These are phyloP conservation scores for Argya squamiceps DNA, from an alignment of 2,797 vertebrate genomes.

Conservation along the genomic window DNA sequence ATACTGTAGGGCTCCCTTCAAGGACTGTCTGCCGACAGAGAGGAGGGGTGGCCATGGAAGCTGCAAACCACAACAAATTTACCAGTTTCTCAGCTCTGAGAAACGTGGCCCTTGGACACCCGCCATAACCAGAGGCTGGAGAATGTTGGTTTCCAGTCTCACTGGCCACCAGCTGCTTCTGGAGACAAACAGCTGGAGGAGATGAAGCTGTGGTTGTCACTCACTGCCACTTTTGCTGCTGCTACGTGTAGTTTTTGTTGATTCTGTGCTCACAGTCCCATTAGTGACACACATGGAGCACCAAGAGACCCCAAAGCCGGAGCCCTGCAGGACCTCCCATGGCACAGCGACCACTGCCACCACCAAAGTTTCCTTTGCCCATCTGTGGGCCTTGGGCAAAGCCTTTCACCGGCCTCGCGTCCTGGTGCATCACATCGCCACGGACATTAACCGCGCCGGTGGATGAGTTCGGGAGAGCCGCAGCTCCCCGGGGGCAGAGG, in stretches of 20 bases:
- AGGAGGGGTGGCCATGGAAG: background rate
- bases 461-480: background rate
- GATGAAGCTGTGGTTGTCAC: background rate
- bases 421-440: background rate
- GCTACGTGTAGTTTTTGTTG: background rate
- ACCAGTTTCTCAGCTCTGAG: background rate
- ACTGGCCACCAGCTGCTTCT: background rate
- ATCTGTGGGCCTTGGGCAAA: background rate
- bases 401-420: background rate
- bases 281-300: background rate
- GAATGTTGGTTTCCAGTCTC: background rate
- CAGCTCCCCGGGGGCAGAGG: background rate
- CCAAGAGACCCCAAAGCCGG: background rate
- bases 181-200: background rate
- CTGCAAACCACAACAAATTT: background rate
- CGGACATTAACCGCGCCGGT: too few relatives aligned
- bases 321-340: background rate
- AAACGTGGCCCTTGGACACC: background rate
- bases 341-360: background rate
- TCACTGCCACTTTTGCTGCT: background rate
- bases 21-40: background rate
- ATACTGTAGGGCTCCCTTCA: background rate
- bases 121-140: fast-evolving
- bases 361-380: too few relatives aligned
- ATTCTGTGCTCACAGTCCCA: background rate